Evolutionary conservation across 2,797 vertebrate genomes (phyloP), one percentile per base, ranked within the genome.

Genomic region (Micropoecilia bifurca): DNA sequence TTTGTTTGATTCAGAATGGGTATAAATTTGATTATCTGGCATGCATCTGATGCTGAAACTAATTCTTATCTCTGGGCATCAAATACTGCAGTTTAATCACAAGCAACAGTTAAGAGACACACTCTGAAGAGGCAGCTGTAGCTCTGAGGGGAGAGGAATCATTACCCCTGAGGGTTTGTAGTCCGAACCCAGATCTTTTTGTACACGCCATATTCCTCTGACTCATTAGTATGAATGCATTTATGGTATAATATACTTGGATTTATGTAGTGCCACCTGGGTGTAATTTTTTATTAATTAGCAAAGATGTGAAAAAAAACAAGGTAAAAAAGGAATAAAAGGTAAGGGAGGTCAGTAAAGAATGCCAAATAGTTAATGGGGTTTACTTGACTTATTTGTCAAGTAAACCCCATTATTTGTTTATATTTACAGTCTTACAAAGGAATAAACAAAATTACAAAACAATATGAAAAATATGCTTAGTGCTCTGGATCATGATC

Each of bases 31-130:
- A 72, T 78, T 78, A 59, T 36, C 30, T 46, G 20, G 28, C 36
- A 13, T 46, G 28, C 41, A 71, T 59, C 48, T 59, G 53, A 59
- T 78, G 28, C 18, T 25, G 53, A 43, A 59, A n/a, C 28, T 18
- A 14, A 30, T 57, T 48, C 43, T 71, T 46, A 46, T 71, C 43
- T 45, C 0, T 28, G 25, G 43, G 25, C n/a, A 9, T 71, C 68
- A 71, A 71, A 71, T 71, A 28, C 68, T 71, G 68, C 43, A 71
- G 68, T 46, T 71, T 46, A 46, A 46, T 71, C 43, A 71, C 39
- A 71, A 46, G 25, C 43, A 71, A 43, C 41, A 45, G 68, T 46
- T 16, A 43, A 28, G 41, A 69, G 45, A 71, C 13, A 16, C 6
- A 8, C 25, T 3, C 25, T 71, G 6, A n/a, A 14, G 46, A 46